Evolutionary conservation across 2,113 vertebrate genomes (phyloP), one percentile per base, ranked within the genome.

Genomic region (Poeciliopsis occidentalis): DNA sequence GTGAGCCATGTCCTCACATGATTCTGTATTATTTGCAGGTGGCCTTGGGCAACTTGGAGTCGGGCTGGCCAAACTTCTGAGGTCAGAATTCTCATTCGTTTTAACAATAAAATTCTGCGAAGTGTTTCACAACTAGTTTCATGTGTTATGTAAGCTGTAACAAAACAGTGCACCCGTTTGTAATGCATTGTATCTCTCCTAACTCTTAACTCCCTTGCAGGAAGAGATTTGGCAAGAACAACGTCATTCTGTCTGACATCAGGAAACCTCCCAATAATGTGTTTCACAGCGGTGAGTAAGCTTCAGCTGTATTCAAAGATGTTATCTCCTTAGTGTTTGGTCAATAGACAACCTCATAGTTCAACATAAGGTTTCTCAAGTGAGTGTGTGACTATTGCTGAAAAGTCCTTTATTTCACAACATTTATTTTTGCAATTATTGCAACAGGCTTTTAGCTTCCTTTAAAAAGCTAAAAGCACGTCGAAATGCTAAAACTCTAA

Each of bases 161-260:
- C 63, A 41, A n/a, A 37, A 65, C 7, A 17, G 30, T 34, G 27
- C 47, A 73, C 26, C 24, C 7, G 57, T 61, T 67, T 24, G 24
- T 29, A 10, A 10, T 22, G 0, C 24, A 1, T 63, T n/a, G 34
- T 2, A 15, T 27, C 13, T 54, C 67, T 7, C 73, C 1, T 67
- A 75, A 75, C 26, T 3, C 27, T 27, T 37, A 19, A 19, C 7
- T 24, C 88, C 80, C 22, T 81, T 1, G 22, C 88, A 99, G 98
- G 90, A 97, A 96, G 84, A 94, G 83, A 29, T 99, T 95, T 89
- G 98, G 97, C 64, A 99, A 97, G 83, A 97, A 96, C 94, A 99
- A 96, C 0, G 97, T 99, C 81, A 98, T 99, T 82, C 91, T 99
- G 77, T 99, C 98, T 11, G 98, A 99, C 89, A 98, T 99, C 80